phyloP scores from a whole-genome alignment of 2,888 invertebrate genomes.

The Asteroscopus sphinx region DNA sequence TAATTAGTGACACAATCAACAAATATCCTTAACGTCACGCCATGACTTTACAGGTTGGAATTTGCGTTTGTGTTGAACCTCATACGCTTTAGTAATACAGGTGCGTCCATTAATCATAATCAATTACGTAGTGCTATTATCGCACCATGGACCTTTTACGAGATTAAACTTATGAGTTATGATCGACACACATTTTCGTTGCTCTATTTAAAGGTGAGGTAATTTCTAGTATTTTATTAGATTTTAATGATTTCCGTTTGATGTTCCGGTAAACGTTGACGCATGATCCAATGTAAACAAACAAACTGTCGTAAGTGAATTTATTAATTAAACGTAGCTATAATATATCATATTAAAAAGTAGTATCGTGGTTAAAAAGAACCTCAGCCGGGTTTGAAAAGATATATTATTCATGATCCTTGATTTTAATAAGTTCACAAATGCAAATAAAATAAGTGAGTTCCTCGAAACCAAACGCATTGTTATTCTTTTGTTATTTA shows the following conservation, averaged over 20 bases:
- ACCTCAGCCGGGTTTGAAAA: too few relatives aligned
- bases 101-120: conserved; percentile 31
- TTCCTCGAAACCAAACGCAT: conserved; percentile 25
- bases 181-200: conserved; percentile 11
- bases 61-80: conserved; percentile 17
- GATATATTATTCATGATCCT: conserved; percentile 9
- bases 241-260: conserved; percentile 7
- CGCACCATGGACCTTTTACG: conserved; percentile 5
- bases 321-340: conserved; percentile 6
- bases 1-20: conserved; percentile 59
- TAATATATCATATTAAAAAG: too few relatives aligned
- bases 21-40: conserved; percentile 46
- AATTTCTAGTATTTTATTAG: conserved; percentile 7
- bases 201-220: conserved; percentile 14
- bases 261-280: not conserved
- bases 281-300: not conserved
- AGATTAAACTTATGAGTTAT: conserved; percentile 30
- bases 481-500: conserved; percentile 4
- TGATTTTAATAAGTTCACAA: conserved; percentile 12
- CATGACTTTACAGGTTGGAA: conserved; percentile 24
- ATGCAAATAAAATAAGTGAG: not conserved
- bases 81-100: conserved; percentile 2
- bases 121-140: conserved; percentile 19
- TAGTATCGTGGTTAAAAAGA: too few relatives aligned
- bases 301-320: not conserved